Evolutionary conservation across 2,797 vertebrate species (phyloP).

Genomic region (Sphenopsis melanotis): DNA sequence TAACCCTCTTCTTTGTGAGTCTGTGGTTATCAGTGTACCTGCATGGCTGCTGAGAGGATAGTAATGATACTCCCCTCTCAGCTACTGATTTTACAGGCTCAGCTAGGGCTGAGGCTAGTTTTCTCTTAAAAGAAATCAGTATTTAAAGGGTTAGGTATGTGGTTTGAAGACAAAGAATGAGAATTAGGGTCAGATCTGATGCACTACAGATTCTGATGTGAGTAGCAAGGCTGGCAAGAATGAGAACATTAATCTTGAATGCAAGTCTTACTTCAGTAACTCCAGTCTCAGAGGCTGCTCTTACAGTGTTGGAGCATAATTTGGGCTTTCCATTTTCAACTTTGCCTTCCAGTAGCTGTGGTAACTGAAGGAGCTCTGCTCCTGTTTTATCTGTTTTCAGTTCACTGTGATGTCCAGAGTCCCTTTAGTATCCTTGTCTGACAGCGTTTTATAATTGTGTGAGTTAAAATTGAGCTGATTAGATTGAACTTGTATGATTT

Average conservation of each 20-base stretch:
- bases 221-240: not conserved
- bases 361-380: not conserved
- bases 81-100: not conserved
- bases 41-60: not conserved
- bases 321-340: not conserved
- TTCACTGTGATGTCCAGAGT: not conserved
- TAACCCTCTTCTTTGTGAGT: not conserved
- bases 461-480: not conserved
- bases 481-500: not conserved
- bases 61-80: not conserved
- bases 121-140: not conserved
- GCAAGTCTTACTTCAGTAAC: not conserved
- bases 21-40: not conserved
- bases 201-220: not conserved
- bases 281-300: not conserved
- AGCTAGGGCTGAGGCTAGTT: not conserved
- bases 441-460: not conserved
- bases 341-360: not conserved
- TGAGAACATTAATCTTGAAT: not conserved
- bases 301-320: not conserved
- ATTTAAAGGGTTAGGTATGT: not conserved
- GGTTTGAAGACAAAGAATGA: not conserved
- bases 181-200: not conserved
- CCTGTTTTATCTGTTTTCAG: not conserved
- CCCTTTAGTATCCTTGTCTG: not conserved